Percentiles rank a stretch among this genome's conserved stretches.
Conservation (phyloP, 2,888 invertebrate species). For the Sycophila texana region DNA sequence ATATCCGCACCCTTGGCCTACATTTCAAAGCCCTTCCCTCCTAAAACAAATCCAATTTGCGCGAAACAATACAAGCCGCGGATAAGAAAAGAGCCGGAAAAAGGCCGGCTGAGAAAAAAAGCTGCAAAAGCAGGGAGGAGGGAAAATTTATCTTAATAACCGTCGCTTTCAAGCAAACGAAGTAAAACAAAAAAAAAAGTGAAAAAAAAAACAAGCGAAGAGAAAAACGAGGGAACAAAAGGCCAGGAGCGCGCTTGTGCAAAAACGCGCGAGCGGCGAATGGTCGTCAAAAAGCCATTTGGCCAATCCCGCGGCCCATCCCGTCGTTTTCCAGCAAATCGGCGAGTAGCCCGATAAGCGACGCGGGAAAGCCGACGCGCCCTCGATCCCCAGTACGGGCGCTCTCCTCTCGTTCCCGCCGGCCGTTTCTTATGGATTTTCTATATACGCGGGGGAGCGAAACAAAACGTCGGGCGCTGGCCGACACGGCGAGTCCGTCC, state of each 20-base stretch:
- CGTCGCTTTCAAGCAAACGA: conserved; percentile 34
- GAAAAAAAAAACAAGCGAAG: too few species aligned
- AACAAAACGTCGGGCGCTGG: not conserved
- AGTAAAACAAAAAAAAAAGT: not conserved
- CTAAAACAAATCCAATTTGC: conserved; percentile 40
- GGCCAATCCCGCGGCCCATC: conserved; percentile 45
- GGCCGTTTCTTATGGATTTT: conserved; percentile 31
- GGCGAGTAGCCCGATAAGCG: conserved; percentile 26
- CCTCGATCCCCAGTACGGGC: not conserved
- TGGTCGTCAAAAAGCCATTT: conserved; percentile 55
- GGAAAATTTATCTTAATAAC: conserved; percentile 54
- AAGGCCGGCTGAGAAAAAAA: not conserved
- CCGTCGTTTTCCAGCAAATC: conserved; percentile 27
- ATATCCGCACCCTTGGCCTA: conserved; percentile 23
- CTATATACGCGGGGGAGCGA: not conserved
- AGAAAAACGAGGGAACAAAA: conserved; percentile 20
- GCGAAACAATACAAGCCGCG: conserved; percentile 25
- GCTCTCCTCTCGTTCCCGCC: not conserved
- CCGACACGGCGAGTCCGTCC: not conserved
- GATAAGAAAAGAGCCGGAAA: not conserved
- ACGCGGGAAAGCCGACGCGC: not conserved
- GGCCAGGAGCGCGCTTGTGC: not conserved
- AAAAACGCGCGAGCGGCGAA: conserved; percentile 43
- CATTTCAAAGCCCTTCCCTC: conserved; percentile 5
- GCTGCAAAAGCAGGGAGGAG: conserved; percentile 2